These are phyloP conservation scores for Hyalella azteca DNA, from an alignment of 2,888 invertebrate species.

Conservation along the genomic window DNA sequence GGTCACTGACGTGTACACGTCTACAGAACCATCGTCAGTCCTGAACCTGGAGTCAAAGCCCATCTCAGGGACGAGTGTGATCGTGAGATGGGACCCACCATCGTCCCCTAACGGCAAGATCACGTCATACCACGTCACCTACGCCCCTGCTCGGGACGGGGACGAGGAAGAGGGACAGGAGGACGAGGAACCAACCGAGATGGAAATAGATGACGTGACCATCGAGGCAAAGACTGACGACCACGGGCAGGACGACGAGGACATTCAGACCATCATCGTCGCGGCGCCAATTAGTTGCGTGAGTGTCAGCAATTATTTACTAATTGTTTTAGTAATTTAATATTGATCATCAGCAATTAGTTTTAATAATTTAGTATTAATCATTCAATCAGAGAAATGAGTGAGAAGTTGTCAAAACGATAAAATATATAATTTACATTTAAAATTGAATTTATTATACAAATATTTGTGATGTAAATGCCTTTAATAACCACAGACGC, in stretches of 20 bases:
- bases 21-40: conserved; percentile 50
- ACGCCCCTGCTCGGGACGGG: conserved; percentile 27
- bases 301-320: too few species aligned
- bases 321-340: too few species aligned
- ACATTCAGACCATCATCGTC: background rate
- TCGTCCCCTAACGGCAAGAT: conserved; percentile 51
- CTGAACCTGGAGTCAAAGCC: conserved; percentile 44
- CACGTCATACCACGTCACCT: conserved; percentile 43
- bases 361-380: conserved; percentile 51
- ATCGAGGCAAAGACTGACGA: conserved; percentile 62
- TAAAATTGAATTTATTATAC: too few species aligned
- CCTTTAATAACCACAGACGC: too few species aligned
- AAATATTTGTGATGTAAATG: too few species aligned
- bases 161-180: conserved; percentile 40
- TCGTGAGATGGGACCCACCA: conserved; percentile 53
- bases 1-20: too few species aligned
- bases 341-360: too few species aligned
- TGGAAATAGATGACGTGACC: conserved; percentile 78
- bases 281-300: background rate
- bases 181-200: conserved; percentile 59
- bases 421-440: too few species aligned
- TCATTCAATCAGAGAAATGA: conserved; percentile 28
- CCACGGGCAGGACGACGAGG: background rate
- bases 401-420: too few species aligned
- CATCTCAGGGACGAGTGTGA: conserved; percentile 38